Base-by-base conservation (phyloP, 2,888 invertebrate species). In the Catocala sponsa region DNA sequence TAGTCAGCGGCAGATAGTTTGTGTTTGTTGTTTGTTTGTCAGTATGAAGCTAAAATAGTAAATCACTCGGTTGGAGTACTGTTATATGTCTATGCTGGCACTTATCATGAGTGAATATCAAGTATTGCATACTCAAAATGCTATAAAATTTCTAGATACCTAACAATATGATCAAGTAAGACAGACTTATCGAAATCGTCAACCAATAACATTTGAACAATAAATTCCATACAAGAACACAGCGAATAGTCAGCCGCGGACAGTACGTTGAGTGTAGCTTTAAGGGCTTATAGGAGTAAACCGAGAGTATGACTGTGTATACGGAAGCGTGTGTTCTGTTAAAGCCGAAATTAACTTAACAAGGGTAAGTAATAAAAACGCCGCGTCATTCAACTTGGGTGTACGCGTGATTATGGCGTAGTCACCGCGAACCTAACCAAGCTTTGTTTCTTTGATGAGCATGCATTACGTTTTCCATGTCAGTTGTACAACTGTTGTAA, bases 341-440 rank as follows among this genome's bases (percentile, higher is more conserved):
- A 61, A 72, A 76, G 75, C 77, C 70, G 70, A 82, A 87, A 88
- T 87, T 84, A 85, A 83, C 83, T 83, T 82, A 82, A 86, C 82
- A 82, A 81, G 79, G 71, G 66, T 75, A 67, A 73, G 76, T 75
- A 72, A 74, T 79, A 79, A 79, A 78, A 79, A 78, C 68, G 68
- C 67, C 56, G 63, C 71, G 58, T 76, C 73, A 70, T 73, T 76
- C 57, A 69, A 72, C 58, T 74, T 69, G 55, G 54, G 61, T 48
- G 52, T 57, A 35, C 46, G 48, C 55, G 46, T 65, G 55, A 61
- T 72, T 64, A 74, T 59, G 56, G 58, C 59, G 32, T 32, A 15
- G 12, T 13, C 13, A 47, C 47, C 46, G 55, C 25, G 49, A 54
- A 70, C 69, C 61, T 63, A 47, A 55, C 59, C 51, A 38, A 48